Evolutionary conservation across 2,888 invertebrate species (phyloP).

Genomic region (Drosophila incognita): DNA sequence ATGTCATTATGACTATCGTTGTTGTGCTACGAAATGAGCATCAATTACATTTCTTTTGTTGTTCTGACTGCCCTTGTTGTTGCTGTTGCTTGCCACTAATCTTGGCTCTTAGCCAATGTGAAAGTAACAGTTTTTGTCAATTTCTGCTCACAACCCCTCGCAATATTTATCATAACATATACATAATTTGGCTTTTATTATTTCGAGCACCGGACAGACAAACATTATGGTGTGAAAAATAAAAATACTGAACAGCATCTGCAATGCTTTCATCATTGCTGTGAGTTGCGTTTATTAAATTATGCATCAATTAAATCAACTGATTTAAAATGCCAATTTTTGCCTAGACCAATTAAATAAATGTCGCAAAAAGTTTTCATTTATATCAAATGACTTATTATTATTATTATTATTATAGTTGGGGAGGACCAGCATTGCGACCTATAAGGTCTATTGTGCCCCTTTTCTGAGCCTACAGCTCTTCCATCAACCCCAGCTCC

Average conservation of each 20-base stretch:
- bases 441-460: too few species aligned
- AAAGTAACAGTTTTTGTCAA: constrained; percentile 70
- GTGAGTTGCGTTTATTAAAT: constrained; percentile 5
- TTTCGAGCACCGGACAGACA: constrained; percentile 5
- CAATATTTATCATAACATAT: constrained; percentile 16
- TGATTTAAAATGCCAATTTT: neutral
- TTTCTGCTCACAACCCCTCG: constrained; percentile 18
- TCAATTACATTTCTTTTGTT: constrained; percentile 74
- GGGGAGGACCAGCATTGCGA: too few species aligned
- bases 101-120: constrained; percentile 63
- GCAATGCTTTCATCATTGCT: neutral
- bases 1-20: constrained; percentile 39
- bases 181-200: constrained; percentile 23
- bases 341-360: neutral
- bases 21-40: constrained; percentile 71
- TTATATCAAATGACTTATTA: constrained; percentile 25
- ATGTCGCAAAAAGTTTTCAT: neutral
- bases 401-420: too few species aligned
- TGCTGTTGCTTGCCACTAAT: constrained; percentile 57
- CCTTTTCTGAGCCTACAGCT: too few species aligned
- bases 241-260: neutral
- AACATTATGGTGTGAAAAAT: neutral
- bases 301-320: constrained; percentile 4
- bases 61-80: constrained; percentile 38
- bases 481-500: too few species aligned